A percentile compares a stretch with the other conserved stretches of the same genome.
These are phyloP conservation scores for Anomalospiza imberbis DNA, from an alignment of 2,797 vertebrate species.

Conservation along the genomic window DNA sequence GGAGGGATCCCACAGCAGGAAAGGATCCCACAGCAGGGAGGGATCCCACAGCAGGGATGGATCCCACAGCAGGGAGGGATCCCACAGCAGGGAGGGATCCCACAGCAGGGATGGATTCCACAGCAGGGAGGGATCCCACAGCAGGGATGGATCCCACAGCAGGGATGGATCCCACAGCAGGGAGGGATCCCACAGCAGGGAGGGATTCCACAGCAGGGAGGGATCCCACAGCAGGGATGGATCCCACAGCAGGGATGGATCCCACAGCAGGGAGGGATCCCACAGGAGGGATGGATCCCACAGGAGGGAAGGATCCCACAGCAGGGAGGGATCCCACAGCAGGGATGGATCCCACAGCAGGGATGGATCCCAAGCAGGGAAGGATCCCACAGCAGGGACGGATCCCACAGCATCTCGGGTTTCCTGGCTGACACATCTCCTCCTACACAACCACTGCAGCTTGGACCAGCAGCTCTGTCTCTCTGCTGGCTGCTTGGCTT, in stretches of 20 bases:
- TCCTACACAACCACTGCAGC: background rate
- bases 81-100: background rate
- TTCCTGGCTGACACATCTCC: background rate
- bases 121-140: no score
- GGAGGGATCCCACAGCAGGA: background rate
- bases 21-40: background rate
- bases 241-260: background rate
- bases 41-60: background rate
- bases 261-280: background rate
- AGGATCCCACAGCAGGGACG: background rate
- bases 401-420: background rate
- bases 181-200: background rate
- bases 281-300: background rate
- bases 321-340: background rate
- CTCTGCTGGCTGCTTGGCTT: background rate
- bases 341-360: background rate
- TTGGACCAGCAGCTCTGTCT: background rate
- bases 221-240: background rate
- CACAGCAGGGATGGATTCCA: background rate
- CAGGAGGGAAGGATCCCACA: fast-evolving
- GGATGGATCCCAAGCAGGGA: background rate
- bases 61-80: background rate
- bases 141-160: background rate
- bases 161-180: background rate
- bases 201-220: background rate